Base-by-base conservation (phyloP, 1,140 invertebrate species). In the Campoletis sonorensis region DNA sequence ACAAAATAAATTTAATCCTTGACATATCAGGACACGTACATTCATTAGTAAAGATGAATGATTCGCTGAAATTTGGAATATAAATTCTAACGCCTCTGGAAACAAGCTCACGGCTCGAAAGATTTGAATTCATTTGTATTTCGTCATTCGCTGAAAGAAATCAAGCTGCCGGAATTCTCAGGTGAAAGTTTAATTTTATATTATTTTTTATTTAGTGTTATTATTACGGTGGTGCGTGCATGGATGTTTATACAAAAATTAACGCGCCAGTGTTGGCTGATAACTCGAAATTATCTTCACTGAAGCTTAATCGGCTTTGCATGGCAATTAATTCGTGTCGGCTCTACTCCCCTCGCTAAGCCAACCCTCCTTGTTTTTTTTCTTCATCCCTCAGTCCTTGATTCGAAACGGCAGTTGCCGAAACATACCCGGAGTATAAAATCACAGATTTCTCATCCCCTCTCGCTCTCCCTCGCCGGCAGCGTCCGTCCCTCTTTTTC, bases 271-370 rank as follows among this genome's bases (percentile, higher is more conserved):
- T 49, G 40, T 27, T 1, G 16, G 71, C 49, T 51, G 71, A 49
- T 73, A 73, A 73, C 71, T 51, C 33, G 33, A 37, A 73, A 73
- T 73, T 73, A 73, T 23, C 37, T 37, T 26, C 18, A 45, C 11
- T 26, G 33, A 16, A 75, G 27, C 54, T 75, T 75, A 75, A 75
- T 75, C 72, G 49, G 72, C 72, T 75, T 75, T 75, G 72, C 72
- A 75, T 75, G 72, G 16, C 49, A 75, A 75, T 75, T 75, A 75
- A 75, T 75, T 49, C 72, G 49, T 75, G 72, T 75, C 49, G 45
- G 1, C 8, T 30, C 72, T 54, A 13, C 23, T 73, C 71, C 21
- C 23, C 15, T 72, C 21, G 40, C 71, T 49, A 18, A 16, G 16
- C 18, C 54, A n/a, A 18, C 21, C 5, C 54, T 58, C 16, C 21